phyloP scores from a whole-genome alignment of 2,888 invertebrate genomes.

The Crioceris asparagi region DNA sequence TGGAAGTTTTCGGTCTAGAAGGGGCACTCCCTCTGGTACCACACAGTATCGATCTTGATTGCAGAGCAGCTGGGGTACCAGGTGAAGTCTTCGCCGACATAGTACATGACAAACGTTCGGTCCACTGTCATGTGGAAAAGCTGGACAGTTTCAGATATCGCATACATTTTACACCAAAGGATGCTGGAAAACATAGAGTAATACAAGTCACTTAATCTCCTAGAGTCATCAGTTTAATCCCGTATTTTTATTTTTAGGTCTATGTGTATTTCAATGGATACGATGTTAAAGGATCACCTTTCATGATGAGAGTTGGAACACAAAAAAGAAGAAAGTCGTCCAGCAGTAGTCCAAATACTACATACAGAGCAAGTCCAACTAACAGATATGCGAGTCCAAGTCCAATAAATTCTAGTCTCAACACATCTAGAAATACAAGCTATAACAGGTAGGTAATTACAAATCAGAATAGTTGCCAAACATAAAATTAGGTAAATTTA shows the following conservation, averaged over 20 bases:
- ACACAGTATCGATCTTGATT: slow-evolving; percentile 69
- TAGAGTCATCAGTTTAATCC: neutral
- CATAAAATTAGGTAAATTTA: too few relatives aligned
- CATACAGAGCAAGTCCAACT: slow-evolving; percentile 34
- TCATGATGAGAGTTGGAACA: slow-evolving; percentile 75
- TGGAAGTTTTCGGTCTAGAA: slow-evolving; percentile 70
- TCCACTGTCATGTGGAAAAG: slow-evolving; percentile 71
- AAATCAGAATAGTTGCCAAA: neutral
- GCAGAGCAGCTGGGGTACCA: slow-evolving; percentile 66
- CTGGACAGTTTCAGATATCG: slow-evolving; percentile 59
- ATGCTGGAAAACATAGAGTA: slow-evolving; percentile 68
- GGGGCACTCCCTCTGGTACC: slow-evolving; percentile 77
- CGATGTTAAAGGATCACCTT: slow-evolving; percentile 74
- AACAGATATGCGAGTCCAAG: slow-evolving; percentile 28
- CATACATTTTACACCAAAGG: slow-evolving; percentile 69
- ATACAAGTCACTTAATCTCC: too few relatives aligned
- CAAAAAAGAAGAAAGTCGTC: slow-evolving; percentile 50
- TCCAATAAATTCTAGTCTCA: slow-evolving; percentile 23
- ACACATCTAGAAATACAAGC: slow-evolving; percentile 19
- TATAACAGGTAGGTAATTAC: slow-evolving; percentile 14
- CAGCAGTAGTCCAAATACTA: slow-evolving; percentile 37
- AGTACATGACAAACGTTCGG: slow-evolving; percentile 77
- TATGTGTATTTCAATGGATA: slow-evolving; percentile 92
- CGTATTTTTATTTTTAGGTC: slow-evolving; percentile 41
- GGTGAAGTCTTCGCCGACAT: slow-evolving; percentile 86